phyloP scores from a whole-genome alignment of 1,140 invertebrate genomes.

The Achatina immaculata region DNA sequence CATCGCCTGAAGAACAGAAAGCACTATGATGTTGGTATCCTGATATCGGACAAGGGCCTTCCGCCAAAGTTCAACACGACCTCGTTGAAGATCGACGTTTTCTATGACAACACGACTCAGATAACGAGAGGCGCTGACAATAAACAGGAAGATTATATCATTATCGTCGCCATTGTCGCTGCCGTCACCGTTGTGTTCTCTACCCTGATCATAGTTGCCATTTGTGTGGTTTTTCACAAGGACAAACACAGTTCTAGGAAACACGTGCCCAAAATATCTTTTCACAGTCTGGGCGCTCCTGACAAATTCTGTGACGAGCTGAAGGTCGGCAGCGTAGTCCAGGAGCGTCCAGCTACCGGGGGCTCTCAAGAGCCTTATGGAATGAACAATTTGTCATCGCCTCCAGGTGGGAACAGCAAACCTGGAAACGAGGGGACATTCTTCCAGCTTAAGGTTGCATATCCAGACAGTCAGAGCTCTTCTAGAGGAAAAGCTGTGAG shows the following conservation, averaged over 20 bases:
- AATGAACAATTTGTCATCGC: slow-evolving; percentile 13
- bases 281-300: slow-evolving; percentile 13
- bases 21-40: slow-evolving; percentile 39
- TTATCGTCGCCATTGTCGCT: slow-evolving; percentile 48
- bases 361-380: not conserved
- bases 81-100: slow-evolving; percentile 37
- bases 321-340: not conserved
- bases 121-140: not conserved
- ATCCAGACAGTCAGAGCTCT: not conserved
- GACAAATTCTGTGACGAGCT: slow-evolving; percentile 37
- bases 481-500: slow-evolving; percentile 29
- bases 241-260: slow-evolving; percentile 23
- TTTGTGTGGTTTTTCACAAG: slow-evolving; percentile 49
- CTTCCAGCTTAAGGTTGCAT: not conserved
- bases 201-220: slow-evolving; percentile 47
- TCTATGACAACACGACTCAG: slow-evolving; percentile 42
- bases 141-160: slow-evolving; percentile 45
- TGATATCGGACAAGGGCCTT: slow-evolving; percentile 38
- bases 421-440: not conserved
- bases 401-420: not conserved
- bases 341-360: not conserved
- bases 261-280: slow-evolving; percentile 20
- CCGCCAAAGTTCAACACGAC: slow-evolving; percentile 37
- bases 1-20: slow-evolving; percentile 37
- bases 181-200: slow-evolving; percentile 45